Base-by-base conservation (phyloP, 2,113 vertebrate genomes). In the Pseudopipra pipra region DNA sequence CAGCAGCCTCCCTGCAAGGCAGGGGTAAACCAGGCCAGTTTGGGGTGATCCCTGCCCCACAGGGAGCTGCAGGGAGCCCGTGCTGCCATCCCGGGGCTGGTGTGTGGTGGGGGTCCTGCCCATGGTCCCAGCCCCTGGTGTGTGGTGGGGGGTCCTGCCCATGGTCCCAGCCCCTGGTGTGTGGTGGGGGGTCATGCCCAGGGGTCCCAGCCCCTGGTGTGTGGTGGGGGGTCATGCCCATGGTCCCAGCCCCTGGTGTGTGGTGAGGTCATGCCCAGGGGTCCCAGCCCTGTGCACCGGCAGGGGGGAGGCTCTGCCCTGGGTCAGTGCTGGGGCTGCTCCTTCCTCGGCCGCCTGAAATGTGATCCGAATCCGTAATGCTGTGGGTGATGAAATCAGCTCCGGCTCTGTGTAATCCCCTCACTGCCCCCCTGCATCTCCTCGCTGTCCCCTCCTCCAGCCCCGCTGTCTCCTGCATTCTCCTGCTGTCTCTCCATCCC, bases 341-440 rank as follows among this genome's bases (percentile, higher is more conserved):
- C 8, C 84, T 70, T 21, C 85, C 67, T 68, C 3, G 78, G 90
- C 87, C 81, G 85, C 90, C 46, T 9, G 30, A 71, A 89, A 87
- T 91, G 93, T 37, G 72, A 85, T 83, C 83, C 47, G 91, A 76
- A 96, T 96, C 20, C 2, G 11, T 89, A 92, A 95, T 15, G 84
- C 72, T 58, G 31, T 22, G 95, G 96, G 86, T 96, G 96, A 96
- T 96, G 96, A 96, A 96, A 96, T 96, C 93, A n/a, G 47, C 63
- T 93, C 89, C n/a, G 19, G 86, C 72, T 88, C 86, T 88, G 23
- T n/a, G 96, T 61, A 96, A 96, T 96, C 82, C 44, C 61, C 90
- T 82, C 79, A 20, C 87, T 73, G 88, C 46, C 85, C 87, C 58
- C 59, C 91, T 59, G 58, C 80, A 41, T 67, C 88, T 27, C 49